Evolutionary conservation across 2,113 vertebrate genomes (phyloP), one percentile per base, ranked within the genome.

Genomic region (Podarcis muralis): DNA sequence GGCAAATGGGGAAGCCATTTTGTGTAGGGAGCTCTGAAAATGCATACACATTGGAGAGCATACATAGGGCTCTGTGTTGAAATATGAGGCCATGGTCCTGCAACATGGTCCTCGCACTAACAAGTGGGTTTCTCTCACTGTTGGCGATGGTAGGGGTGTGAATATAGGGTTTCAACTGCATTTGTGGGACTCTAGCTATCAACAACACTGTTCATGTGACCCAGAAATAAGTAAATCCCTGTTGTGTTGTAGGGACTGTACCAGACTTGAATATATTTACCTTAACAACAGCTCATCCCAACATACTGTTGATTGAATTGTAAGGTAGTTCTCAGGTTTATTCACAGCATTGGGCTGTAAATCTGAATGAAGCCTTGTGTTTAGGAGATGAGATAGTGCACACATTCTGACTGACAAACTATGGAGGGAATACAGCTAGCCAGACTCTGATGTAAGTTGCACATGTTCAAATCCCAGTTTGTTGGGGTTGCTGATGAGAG

Each of bases 381-480:
- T 87, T 92, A 87, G 78, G 37, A 83, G 84, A 48, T 40, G 62
- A 93, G 48, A 3, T 18, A 25, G 11, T 0, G 0, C 0, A 1
- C 80, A 6, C 53, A 37, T 88, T 80, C 57, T 57, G 87, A 30
- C 13, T 71, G 53, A 30, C 69, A 83, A 89, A 87, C 88, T 57
- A 0, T 1, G 35, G 86, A 89, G 84, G 69, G 77, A 75, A 89
- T 0, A 1, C 37, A 7, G 0, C 0, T 0, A 15, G 93, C 91
- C 93, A 94, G 91, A 83, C 84, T 78, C 87, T 95, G 93, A 93
- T 84, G 85, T 95, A 90, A 94, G 0, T 0, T 62, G 78, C 92
- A 92, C 78, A 82, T 94, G 91, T 81, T 48, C 18, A 23, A 88
- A 85, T 94, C 93, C 87, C 90, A 85, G 18, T 89, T 89, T 69